Evolutionary conservation across 2,797 vertebrate species (phyloP).

Genomic region (Ficedula albicollis): DNA sequence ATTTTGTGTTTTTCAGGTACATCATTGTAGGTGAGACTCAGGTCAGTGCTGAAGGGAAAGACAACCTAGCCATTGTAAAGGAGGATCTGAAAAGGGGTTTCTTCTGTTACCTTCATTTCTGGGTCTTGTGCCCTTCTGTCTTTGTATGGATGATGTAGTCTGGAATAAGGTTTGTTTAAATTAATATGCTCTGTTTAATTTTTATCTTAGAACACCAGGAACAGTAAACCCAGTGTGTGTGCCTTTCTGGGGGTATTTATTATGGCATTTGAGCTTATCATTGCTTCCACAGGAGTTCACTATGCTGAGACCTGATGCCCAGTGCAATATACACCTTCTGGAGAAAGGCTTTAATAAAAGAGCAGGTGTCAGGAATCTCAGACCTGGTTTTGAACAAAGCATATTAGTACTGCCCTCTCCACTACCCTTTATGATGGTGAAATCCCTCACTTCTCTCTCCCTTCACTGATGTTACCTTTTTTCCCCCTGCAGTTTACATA

Average conservation of each 20-base stretch:
- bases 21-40: neutral
- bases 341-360: neutral
- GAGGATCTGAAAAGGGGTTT: neutral
- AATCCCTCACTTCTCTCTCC: neutral
- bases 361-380: neutral
- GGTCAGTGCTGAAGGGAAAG: neutral
- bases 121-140: neutral
- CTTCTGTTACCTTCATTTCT: neutral
- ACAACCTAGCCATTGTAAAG: neutral
- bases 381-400: neutral
- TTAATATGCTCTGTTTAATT: constrained; percentile 2
- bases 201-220: constrained; percentile 7
- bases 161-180: constrained; percentile 37
- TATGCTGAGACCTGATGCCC: neutral
- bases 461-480: neutral
- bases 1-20: neutral
- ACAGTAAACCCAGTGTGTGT: neutral
- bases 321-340: neutral
- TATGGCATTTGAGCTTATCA: fast-evolving
- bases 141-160: neutral
- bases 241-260: neutral
- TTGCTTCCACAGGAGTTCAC: neutral
- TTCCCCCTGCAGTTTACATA: neutral
- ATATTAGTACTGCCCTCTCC: neutral
- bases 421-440: neutral